Evolutionary conservation across 2,113 vertebrate genomes (phyloP).

Genomic region (Crotalus helleri): DNA sequence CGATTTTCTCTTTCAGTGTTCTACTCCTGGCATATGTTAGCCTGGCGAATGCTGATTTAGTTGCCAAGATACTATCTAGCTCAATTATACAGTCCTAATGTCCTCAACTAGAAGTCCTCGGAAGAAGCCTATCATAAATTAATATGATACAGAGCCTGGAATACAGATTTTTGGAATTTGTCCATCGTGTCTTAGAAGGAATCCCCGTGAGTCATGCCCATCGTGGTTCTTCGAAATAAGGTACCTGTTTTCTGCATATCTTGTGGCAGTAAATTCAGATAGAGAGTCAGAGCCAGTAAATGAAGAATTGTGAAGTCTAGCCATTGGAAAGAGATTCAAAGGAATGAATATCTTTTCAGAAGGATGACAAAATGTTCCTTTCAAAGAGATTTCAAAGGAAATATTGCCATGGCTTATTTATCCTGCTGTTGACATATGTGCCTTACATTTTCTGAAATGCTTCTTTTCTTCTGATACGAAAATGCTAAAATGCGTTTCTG

Average conservation of each 20-base stretch:
- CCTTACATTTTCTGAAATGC: neutral
- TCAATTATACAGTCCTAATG: neutral
- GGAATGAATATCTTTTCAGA: neutral
- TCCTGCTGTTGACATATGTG: neutral
- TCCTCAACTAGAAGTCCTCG: neutral
- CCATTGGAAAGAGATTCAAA: neutral
- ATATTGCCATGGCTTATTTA: neutral
- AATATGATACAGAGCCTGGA: neutral
- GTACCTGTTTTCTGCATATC: neutral
- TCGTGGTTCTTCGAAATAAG: neutral
- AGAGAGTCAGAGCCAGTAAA: neutral
- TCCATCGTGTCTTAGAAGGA: neutral
- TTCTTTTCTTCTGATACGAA: neutral
- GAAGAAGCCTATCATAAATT: neutral
- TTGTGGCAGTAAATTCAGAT: neutral
- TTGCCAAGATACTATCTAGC: neutral
- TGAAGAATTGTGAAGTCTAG: neutral
- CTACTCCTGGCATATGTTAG: neutral
- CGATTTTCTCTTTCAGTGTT: neutral
- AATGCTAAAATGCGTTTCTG: neutral
- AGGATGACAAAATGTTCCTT: neutral
- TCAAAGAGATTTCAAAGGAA: neutral
- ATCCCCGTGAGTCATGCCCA: conserved; percentile 1
- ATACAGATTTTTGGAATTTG: neutral
- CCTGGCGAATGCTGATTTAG: neutral